Conservation (phyloP, 2,113 vertebrate species). For the Tylochromis polylepis region DNA sequence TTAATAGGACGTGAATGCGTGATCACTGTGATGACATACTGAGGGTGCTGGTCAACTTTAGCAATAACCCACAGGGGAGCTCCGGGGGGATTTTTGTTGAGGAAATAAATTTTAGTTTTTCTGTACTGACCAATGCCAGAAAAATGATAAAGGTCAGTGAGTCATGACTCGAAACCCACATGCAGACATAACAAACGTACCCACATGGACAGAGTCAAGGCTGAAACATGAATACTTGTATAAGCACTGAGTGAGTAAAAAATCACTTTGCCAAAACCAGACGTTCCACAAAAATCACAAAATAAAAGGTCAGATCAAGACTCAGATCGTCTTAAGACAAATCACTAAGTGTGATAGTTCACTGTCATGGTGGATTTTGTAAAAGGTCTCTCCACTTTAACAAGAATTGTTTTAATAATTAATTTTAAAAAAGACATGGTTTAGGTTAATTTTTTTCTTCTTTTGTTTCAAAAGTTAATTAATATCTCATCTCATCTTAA, state of each 20-base stretch:
- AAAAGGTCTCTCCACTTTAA: background rate
- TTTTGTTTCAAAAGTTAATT: background rate
- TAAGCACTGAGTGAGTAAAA: background rate
- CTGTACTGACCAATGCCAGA: background rate
- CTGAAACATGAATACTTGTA: background rate
- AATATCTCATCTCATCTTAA: background rate
- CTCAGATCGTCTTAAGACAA: background rate
- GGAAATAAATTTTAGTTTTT: constrained; percentile 34
- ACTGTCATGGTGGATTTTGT: background rate
- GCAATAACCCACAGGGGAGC: constrained; percentile 35
- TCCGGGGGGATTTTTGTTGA: constrained; percentile 8
- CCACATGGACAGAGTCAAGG: constrained; percentile 13
- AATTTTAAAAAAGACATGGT: background rate
- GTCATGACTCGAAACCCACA: constrained; percentile 29
- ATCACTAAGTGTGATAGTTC: background rate
- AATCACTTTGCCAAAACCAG: background rate
- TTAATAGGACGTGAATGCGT: background rate
- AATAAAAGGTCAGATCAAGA: background rate
- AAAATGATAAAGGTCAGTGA: constrained; percentile 43
- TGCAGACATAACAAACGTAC: constrained; percentile 56
- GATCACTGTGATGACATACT: constrained; percentile 14
- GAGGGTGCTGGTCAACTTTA: background rate
- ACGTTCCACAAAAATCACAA: background rate
- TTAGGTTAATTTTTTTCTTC: accelerated
- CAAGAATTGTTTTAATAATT: too few relatives aligned